These are phyloP conservation scores for Sebastes kiyomatsui DNA, from an alignment of 2,797 vertebrate species.

Conservation along the genomic window DNA sequence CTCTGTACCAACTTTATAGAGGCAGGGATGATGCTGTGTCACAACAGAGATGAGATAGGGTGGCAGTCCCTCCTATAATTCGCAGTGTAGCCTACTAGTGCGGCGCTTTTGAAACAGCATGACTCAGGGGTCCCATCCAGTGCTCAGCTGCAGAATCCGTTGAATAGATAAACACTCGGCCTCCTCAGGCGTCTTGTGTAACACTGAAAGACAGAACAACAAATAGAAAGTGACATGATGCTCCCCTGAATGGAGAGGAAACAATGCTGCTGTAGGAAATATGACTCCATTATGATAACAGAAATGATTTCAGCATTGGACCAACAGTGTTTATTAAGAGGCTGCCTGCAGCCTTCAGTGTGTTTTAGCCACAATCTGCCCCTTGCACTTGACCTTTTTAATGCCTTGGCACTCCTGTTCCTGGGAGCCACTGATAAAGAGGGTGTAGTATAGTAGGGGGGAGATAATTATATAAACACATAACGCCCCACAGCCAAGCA, in stretches of 20 bases:
- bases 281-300: constrained; percentile 3
- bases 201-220: constrained; percentile 32
- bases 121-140: constrained; percentile 56
- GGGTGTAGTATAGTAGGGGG: constrained; percentile 32
- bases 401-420: not conserved
- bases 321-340: constrained; percentile 5
- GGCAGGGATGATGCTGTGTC: not conserved
- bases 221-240: constrained; percentile 61
- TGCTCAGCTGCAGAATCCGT: constrained; percentile 52
- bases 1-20: not conserved
- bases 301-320: not conserved
- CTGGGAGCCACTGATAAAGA: constrained; percentile 59
- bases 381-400: constrained; percentile 55
- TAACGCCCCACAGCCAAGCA: not conserved
- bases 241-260: not conserved
- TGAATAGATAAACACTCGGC: constrained; percentile 55
- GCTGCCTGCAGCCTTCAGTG: not conserved
- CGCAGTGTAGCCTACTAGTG: not conserved
- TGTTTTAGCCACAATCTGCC: constrained; percentile 13
- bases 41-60: not conserved
- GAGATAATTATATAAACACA: constrained; percentile 48
- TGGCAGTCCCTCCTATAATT: not conserved
- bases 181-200: constrained; percentile 42
- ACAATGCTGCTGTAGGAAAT: constrained; percentile 13
- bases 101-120: constrained; percentile 18